These are phyloP conservation scores for Pyrgilauda ruficollis DNA, from an alignment of 2,113 vertebrate species.

Conservation along the genomic window DNA sequence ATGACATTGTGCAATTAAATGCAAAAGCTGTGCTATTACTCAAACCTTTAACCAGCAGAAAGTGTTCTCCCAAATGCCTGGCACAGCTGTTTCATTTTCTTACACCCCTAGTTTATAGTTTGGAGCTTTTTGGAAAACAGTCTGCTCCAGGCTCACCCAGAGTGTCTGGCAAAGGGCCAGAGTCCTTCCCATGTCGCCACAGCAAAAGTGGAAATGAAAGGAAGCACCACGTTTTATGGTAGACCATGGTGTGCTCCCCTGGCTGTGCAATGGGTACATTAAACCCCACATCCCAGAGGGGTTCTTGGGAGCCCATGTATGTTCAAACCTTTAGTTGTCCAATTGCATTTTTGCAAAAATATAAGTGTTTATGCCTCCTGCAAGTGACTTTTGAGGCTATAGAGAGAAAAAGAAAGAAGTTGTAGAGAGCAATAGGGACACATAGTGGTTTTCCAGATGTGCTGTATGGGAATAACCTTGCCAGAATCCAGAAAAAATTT, in stretches of 20 bases:
- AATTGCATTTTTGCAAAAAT: not conserved
- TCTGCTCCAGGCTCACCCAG: not conserved
- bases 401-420: not conserved
- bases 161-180: not conserved
- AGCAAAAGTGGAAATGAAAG: not conserved
- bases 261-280: not conserved
- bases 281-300: not conserved
- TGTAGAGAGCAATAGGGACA: not conserved
- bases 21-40: not conserved
- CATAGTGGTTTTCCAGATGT: not conserved
- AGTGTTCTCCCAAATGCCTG: not conserved
- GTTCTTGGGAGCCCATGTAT: not conserved
- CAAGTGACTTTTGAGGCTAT: not conserved
- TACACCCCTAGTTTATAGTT: not conserved
- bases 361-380: not conserved
- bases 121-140: not conserved
- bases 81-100: not conserved
- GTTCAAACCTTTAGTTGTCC: not conserved
- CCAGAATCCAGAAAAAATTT: not conserved
- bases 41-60: not conserved
- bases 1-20: not conserved
- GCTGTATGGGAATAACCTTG: not conserved
- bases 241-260: not conserved
- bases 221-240: accelerated
- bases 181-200: not conserved